Percentiles rank a stretch among this genome's conserved stretches.
Evolutionary conservation across 2,113 vertebrate species (phyloP).

Genomic region (Indicator indicator): DNA sequence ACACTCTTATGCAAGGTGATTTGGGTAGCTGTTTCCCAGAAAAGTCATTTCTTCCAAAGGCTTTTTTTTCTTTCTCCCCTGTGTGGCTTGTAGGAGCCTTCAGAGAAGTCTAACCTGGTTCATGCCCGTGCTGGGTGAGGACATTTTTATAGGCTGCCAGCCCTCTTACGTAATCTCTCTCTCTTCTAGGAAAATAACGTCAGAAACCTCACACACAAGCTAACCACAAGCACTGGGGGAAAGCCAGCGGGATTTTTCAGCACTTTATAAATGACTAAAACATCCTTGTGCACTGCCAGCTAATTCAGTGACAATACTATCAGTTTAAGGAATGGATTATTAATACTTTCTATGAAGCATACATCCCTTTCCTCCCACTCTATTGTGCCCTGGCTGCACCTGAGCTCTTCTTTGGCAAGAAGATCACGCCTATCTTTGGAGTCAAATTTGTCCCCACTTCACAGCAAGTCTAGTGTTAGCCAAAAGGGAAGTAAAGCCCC

Average conservation of each 20-base stretch:
- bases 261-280: not conserved
- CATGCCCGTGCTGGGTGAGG: not conserved
- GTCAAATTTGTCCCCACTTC: not conserved
- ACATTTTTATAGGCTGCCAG: constrained; percentile 44
- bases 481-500: not conserved
- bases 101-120: not conserved
- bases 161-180: constrained; percentile 6
- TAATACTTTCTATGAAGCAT: not conserved
- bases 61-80: not conserved
- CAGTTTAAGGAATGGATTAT: constrained; percentile 5
- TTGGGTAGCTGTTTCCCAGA: not conserved
- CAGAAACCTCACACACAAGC: not conserved
- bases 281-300: accelerated
- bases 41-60: not conserved
- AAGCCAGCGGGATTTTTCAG: constrained; percentile 30
- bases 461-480: not conserved
- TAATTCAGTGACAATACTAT: not conserved
- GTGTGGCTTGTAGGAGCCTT: not conserved
- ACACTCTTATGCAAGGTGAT: not conserved
- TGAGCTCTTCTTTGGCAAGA: not conserved
- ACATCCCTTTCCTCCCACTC: not conserved
- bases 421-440: not conserved
- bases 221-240: constrained; percentile 17
- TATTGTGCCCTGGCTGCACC: accelerated
- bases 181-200: constrained; percentile 19